phyloP scores from a whole-genome alignment of 2,113 vertebrate species.

The Halichoeres trimaculatus region DNA sequence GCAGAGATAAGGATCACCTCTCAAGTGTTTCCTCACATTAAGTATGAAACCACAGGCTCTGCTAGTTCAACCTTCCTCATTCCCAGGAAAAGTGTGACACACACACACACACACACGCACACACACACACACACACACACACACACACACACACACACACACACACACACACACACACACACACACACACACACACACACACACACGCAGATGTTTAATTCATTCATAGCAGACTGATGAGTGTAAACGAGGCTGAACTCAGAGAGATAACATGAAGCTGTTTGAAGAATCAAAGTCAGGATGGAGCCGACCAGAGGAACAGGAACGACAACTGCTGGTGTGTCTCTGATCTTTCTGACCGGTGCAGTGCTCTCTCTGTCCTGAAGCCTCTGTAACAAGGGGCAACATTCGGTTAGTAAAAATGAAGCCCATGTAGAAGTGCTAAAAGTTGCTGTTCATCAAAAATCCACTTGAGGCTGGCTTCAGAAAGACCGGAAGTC shows the following conservation, averaged over 20 bases:
- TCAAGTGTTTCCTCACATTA: constrained; percentile 39
- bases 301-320: constrained; percentile 31
- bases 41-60: constrained; percentile 60
- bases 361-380: neutral
- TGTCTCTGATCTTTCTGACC: neutral
- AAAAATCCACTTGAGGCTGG: no score
- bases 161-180: no score
- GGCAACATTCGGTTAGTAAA: no score
- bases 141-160: no score
- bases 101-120: no score
- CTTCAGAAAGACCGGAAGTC: no score
- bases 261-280: constrained; percentile 53
- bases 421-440: no score
- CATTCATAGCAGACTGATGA: constrained; percentile 58
- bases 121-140: no score
- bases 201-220: constrained; percentile 52
- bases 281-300: constrained; percentile 26
- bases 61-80: constrained; percentile 53
- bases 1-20: constrained; percentile 6
- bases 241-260: constrained; percentile 53
- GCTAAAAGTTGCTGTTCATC: no score
- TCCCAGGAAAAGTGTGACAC: constrained; percentile 47
- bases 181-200: no score
- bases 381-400: no score
- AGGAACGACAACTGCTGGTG: neutral